Evolutionary conservation across 2,888 invertebrate genomes (phyloP).

Genomic region (Spialia ferax): DNA sequence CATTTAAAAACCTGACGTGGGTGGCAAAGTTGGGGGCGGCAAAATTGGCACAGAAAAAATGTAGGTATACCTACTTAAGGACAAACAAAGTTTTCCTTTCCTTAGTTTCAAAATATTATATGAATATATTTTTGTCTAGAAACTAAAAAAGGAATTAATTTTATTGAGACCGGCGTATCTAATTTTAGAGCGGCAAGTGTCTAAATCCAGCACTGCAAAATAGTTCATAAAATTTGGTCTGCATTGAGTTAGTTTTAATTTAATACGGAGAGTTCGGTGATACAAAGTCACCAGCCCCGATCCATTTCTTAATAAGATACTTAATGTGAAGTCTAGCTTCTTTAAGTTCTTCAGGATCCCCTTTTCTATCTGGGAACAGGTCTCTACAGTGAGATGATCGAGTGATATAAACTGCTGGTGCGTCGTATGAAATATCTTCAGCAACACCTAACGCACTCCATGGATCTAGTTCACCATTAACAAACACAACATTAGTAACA

Average conservation of each 20-base stretch:
- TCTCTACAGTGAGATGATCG: constrained; percentile 70
- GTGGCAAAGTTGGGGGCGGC: too few relatives aligned
- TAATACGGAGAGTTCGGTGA: background rate
- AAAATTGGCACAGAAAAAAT: too few relatives aligned
- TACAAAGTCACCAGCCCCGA: constrained; percentile 57
- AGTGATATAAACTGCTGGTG: constrained; percentile 69
- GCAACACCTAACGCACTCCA: constrained; percentile 85
- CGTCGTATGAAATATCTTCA: constrained; percentile 70
- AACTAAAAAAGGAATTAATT: background rate
- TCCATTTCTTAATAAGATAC: constrained; percentile 73
- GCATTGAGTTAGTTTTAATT: background rate
- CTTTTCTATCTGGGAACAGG: constrained; percentile 59
- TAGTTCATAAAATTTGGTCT: too few relatives aligned
- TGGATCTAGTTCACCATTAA: too few relatives aligned
- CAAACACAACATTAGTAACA: constrained; percentile 74
- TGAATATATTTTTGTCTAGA: too few relatives aligned
- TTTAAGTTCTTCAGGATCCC: constrained; percentile 68
- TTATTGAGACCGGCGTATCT: too few relatives aligned
- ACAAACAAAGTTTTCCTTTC: too few relatives aligned
- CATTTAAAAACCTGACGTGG: too few relatives aligned
- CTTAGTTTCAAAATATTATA: too few relatives aligned
- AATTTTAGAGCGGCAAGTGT: too few relatives aligned
- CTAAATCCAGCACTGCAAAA: too few relatives aligned
- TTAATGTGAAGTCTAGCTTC: constrained; percentile 67
- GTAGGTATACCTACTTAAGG: too few relatives aligned